Percentiles rank a stretch among this genome's conserved stretches.
Conservation (phyloP, 2,888 invertebrate genomes). For the Pachycephus smyrnensis region DNA sequence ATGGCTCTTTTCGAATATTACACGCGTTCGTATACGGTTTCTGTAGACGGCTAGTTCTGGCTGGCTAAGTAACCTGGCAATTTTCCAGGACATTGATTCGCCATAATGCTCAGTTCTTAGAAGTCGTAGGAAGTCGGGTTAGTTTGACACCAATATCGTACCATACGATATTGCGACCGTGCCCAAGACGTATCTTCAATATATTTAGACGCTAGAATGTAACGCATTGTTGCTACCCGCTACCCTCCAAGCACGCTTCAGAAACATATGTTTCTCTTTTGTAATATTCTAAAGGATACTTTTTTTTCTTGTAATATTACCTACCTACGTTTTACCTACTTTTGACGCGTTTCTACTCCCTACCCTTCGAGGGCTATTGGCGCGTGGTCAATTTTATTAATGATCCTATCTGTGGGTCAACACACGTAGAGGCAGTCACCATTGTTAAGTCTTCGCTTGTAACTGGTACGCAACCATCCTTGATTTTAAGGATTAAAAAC, state of each 20-base stretch:
- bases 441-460: background rate
- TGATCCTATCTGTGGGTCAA: constrained; percentile 27
- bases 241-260: constrained; percentile 31
- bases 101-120: constrained; percentile 32
- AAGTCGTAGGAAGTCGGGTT: constrained; percentile 44
- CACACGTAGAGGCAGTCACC: background rate
- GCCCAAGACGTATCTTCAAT: background rate
- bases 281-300: constrained; percentile 1
- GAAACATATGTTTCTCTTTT: constrained; percentile 36
- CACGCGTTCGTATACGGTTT: background rate
- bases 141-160: constrained; percentile 40
- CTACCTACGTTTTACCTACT: constrained; percentile 17
- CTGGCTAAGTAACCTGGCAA: constrained; percentile 40
- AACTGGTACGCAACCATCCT: background rate
- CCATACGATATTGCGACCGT: constrained; percentile 1
- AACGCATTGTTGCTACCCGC: background rate
- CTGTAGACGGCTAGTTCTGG: background rate
- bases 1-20: background rate
- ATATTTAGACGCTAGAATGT: background rate
- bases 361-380: constrained; percentile 28
- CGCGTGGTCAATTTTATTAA: constrained; percentile 53
- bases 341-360: constrained; percentile 10
- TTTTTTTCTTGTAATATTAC: constrained; percentile 13
- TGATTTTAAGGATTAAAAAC: background rate
- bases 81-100: constrained; percentile 50